These are phyloP conservation scores for Aeoliscus strigatus DNA, from an alignment of 2,797 vertebrate genomes.

Conservation along the genomic window DNA sequence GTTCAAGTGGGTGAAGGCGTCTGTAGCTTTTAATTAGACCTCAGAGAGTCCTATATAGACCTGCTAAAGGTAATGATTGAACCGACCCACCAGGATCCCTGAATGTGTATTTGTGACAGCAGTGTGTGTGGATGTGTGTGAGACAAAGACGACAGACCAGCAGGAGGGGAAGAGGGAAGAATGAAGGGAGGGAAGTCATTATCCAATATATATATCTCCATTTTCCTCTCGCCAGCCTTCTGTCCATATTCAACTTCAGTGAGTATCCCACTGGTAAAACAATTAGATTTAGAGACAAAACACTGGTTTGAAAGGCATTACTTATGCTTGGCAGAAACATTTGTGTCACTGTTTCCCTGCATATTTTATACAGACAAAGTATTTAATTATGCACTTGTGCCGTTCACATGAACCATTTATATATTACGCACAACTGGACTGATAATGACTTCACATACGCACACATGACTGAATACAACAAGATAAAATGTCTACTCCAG, in stretches of 20 bases:
- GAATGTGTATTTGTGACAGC: conserved; percentile 44
- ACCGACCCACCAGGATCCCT: conserved; percentile 46
- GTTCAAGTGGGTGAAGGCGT: conserved; percentile 48
- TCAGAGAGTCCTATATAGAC: conserved; percentile 52
- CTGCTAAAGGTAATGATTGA: conserved; percentile 48
- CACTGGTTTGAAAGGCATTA: conserved; percentile 44
- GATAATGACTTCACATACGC: conserved; percentile 2
- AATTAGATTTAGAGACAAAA: conserved; percentile 59
- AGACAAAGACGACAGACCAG: conserved; percentile 25
- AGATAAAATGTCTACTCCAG: conserved; percentile 1
- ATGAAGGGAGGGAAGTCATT: conserved; percentile 48
- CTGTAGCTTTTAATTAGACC: conserved; percentile 64
- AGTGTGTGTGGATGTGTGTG: not conserved
- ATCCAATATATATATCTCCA: conserved; percentile 44
- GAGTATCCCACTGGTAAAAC: conserved; percentile 56
- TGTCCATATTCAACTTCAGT: conserved; percentile 49
- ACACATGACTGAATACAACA: not conserved
- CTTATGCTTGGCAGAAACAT: conserved; percentile 41
- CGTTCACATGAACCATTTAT: conserved; percentile 12
- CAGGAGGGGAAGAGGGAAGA: conserved; percentile 24
- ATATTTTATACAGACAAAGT: conserved; percentile 37
- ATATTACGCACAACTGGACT: conserved; percentile 1
- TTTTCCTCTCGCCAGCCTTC: conserved; percentile 47
- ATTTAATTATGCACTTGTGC: conserved; percentile 34
- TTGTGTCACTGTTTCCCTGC: conserved; percentile 44